phyloP scores from a whole-genome alignment of 1,140 invertebrate species.

The Drosophila dunni region DNA sequence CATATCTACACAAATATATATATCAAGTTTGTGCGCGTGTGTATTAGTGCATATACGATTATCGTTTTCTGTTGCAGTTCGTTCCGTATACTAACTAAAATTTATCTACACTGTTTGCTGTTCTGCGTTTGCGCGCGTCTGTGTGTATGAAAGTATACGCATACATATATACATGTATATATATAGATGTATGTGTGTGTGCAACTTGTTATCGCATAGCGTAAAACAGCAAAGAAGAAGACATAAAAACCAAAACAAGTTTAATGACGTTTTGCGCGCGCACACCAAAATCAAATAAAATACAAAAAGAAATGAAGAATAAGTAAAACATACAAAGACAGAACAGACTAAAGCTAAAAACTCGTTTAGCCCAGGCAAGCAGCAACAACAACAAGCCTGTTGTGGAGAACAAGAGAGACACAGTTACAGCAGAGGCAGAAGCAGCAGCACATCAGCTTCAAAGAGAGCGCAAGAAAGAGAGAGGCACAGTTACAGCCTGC shows the following conservation, averaged over 20 bases:
- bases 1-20: not conserved
- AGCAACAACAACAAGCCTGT: conserved; percentile 1
- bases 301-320: conserved; percentile 17
- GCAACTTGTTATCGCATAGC: conserved; percentile 81
- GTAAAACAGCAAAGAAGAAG: conserved; percentile 69
- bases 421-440: conserved; percentile 37
- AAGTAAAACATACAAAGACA: conserved; percentile 37
- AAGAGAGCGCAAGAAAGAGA: conserved; percentile 29
- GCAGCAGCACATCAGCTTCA: conserved; percentile 1
- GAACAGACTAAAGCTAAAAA: conserved; percentile 43
- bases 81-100: conserved; percentile 45
- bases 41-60: not conserved
- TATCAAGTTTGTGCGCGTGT: conserved; percentile 1
- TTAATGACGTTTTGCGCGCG: conserved; percentile 83
- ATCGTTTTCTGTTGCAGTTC: conserved; percentile 36
- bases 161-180: conserved; percentile 1
- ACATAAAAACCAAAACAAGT: conserved; percentile 83
- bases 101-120: conserved; percentile 46
- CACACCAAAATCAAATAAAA: conserved; percentile 42
- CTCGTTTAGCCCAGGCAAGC: conserved; percentile 34
- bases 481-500: conserved; percentile 45
- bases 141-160: conserved; percentile 2
- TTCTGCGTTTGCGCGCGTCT: conserved; percentile 41
- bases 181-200: conserved; percentile 53
- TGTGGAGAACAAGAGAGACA: conserved; percentile 30